phyloP scores from a whole-genome alignment of 2,888 invertebrate genomes.

The Flexamia atlantica region DNA sequence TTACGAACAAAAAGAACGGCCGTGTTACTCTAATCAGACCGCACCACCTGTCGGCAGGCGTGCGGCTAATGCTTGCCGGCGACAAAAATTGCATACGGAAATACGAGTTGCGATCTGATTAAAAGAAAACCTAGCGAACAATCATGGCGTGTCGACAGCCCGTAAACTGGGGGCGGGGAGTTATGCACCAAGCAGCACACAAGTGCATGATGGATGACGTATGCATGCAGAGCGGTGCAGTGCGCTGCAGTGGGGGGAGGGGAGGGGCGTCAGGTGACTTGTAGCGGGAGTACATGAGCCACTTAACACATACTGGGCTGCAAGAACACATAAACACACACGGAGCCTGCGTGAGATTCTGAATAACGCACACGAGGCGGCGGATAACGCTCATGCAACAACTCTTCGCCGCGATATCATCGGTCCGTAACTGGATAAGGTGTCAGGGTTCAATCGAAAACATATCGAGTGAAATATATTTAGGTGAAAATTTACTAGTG shows the following conservation, averaged over 20 bases:
- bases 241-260: not conserved
- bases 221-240: conserved; percentile 11
- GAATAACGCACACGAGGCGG: not conserved
- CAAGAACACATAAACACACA: conserved; percentile 6
- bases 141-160: conserved; percentile 9
- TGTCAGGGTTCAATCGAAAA: no score
- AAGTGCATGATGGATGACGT: conserved; percentile 25
- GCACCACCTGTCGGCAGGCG: not conserved
- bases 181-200: conserved; percentile 12
- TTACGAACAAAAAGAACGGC: not conserved
- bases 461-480: no score
- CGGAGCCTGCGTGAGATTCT: not conserved
- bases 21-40: not conserved
- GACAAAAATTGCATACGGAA: conserved; percentile 22
- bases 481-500: no score
- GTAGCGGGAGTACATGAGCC: conserved; percentile 6
- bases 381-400: not conserved
- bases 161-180: not conserved
- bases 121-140: conserved; percentile 2
- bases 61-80: not conserved
- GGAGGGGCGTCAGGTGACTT: not conserved
- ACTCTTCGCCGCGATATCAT: no score
- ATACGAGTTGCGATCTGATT: conserved; percentile 27
- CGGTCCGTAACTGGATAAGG: no score
- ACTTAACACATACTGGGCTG: conserved; percentile 13